phyloP scores from a whole-genome alignment of 2,888 invertebrate species.

The Hemicrepidius hirtus region DNA sequence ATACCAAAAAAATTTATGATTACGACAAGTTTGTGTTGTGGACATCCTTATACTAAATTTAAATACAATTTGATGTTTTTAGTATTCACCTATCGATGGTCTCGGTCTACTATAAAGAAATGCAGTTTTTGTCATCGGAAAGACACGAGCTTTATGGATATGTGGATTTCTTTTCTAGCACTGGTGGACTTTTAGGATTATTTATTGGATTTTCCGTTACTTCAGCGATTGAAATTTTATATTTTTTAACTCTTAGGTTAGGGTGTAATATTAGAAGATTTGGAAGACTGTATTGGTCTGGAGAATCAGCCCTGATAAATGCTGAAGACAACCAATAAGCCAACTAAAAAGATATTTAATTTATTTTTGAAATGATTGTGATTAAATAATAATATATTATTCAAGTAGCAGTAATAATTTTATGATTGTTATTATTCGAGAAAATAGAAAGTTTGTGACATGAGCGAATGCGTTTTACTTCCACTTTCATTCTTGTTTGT shows the following conservation, averaged over 20 bases:
- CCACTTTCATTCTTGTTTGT: no score
- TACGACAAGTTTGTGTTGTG: neutral
- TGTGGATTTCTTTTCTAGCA: constrained; percentile 82
- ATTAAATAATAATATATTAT: no score
- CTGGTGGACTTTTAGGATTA: constrained; percentile 79
- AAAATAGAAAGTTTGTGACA: no score
- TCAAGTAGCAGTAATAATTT: no score
- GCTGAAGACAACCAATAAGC: no score
- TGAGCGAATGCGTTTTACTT: no score
- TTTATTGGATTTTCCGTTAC: constrained; percentile 43
- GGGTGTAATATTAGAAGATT: constrained; percentile 35
- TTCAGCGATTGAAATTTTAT: constrained; percentile 31
- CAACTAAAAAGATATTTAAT: no score
- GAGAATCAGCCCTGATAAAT: neutral
- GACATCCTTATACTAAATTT: neutral
- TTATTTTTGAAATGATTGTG: no score
- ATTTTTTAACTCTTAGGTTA: constrained; percentile 37
- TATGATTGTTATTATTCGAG: no score
- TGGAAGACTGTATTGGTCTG: constrained; percentile 38
- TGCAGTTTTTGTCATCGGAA: constrained; percentile 80
- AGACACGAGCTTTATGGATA: constrained; percentile 81
- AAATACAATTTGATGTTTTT: neutral
- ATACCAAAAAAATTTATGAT: no score
- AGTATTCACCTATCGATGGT: constrained; percentile 73
- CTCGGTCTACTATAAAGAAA: constrained; percentile 81